Evolutionary conservation across 2,797 vertebrate species (phyloP), one percentile per base, ranked within the genome.

Genomic region (Xenentodon cancila): DNA sequence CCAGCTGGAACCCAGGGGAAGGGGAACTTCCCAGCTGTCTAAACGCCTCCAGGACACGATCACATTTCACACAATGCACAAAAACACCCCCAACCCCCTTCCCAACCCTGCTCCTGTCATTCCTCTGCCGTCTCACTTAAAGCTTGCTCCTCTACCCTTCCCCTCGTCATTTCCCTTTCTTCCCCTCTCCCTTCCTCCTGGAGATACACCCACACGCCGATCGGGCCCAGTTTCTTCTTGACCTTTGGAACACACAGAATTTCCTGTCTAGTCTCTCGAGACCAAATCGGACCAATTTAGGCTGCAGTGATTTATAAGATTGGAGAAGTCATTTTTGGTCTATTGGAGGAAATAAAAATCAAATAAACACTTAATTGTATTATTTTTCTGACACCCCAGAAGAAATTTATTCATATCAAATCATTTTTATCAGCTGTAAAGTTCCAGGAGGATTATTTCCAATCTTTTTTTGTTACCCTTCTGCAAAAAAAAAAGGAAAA

Each of bases 11-110:
- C 59, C 49, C 53, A 34, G 73, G 53, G 30, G 64, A 61, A 51
- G 75, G 82, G 85, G 82, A 65, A 77, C 77, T 91, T 91, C 84
- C 90, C 89, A 89, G 89, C 79, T 86, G 86, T 84, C 84, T 70
- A 72, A 69, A 68, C 60, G 57, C 75, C 75, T 83, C 77, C 82
- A 81, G 82, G 85, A 86, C 79, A 54, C 59, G 86, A 88, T 91
- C 89, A 79, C 68, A 82, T 91, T 89, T 88, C 84, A 86, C 77
- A 83, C 85, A 88, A 89, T 82, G 73, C 76, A 79, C 76, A 76
- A 80, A 79, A 84, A 84, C 81, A 72, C 77, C 67, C 56, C 40
- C 3, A 9, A 9, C 19, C 9, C 17, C 9, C 1, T 22, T 5
- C 2, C 32, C 7, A 9, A 11, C 56, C 18, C n/a, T 20, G 34